These are phyloP conservation scores for Chaetoderma sp. DNA, from an alignment of 2,888 invertebrate genomes.

Conservation along the genomic window DNA sequence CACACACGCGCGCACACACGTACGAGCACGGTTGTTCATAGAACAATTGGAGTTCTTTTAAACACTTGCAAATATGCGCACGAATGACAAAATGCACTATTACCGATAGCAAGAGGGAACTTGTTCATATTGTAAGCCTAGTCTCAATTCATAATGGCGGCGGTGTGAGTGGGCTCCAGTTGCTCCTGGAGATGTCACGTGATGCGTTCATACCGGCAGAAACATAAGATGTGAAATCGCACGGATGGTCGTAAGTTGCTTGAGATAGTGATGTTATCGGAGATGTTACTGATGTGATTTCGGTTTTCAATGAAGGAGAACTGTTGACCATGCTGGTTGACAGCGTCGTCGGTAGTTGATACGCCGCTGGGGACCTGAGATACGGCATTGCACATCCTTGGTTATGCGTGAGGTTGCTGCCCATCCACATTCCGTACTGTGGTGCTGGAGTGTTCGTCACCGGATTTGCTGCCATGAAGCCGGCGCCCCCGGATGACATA, in stretches of 20 bases:
- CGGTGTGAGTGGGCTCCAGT: conserved; percentile 57
- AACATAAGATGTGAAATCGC: conserved; percentile 47
- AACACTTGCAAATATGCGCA: too few relatives aligned
- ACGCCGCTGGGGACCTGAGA: conserved; percentile 48
- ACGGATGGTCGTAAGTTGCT: conserved; percentile 43
- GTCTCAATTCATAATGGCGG: conserved; percentile 59
- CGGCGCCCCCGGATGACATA: conserved; percentile 45
- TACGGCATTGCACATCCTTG: conserved; percentile 63
- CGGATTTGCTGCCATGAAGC: conserved; percentile 46
- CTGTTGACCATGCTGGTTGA: conserved; percentile 37
- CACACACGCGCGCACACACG: too few relatives aligned
- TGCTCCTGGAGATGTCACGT: conserved; percentile 44
- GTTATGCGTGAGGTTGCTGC: conserved; percentile 56
- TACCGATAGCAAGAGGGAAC: too few relatives aligned
- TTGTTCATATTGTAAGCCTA: too few relatives aligned
- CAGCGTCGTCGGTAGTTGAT: conserved; percentile 49
- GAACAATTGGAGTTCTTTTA: too few relatives aligned
- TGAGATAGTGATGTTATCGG: conserved; percentile 26
- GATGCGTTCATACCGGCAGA: too few relatives aligned
- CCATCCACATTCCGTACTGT: conserved; percentile 60
- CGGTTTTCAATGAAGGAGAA: too few relatives aligned
- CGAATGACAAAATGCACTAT: too few relatives aligned
- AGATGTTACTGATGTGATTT: background rate
- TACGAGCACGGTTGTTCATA: too few relatives aligned
- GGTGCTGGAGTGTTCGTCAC: conserved; percentile 44